Base-by-base conservation (phyloP, 2,797 vertebrate species). In the Lophius americanus region DNA sequence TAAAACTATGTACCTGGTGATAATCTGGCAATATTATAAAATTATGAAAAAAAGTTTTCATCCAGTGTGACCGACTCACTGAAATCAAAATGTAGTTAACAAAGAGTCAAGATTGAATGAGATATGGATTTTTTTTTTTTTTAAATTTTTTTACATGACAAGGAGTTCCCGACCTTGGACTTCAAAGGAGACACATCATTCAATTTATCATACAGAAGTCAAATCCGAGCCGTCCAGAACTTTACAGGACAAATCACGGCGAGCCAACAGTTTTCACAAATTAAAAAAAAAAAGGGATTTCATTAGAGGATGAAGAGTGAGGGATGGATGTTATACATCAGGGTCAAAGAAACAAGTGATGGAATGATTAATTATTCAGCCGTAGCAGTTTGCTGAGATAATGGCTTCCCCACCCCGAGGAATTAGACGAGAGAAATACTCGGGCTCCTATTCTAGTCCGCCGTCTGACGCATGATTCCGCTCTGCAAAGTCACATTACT, bases 301-400 rank as follows among this genome's bases (percentile, higher is more conserved):
- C 79, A 91, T 89, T 86, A 83, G 77, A 52, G 71, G 70, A 73
- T 44, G 57, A 72, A 61, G 79, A 79, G 66, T 7, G 50, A 64
- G 71, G 78, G 79, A 89, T 85, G 83, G 89, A 87, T 90, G 87
- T 88, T 87, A 81, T 77, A 90, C 82, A 85, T 84, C 82, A 77
- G 51, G 87, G 87, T 92, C 90, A 92, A 91, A 92, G 85, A 93
- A 89, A 86, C 86, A 87, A 78, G 60, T 91, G 90, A 93, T 92
- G 75, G 82, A 72, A 86, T 85, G 87, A 91, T 94, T 92, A 91
- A 93, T 93, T 92, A 93, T 92, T 94, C 80, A 94, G 85, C 75
- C 43, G 9, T 66, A 71, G 83, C 78, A 83, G 85, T 91, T 92
- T 91, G 88, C 87, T 60, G 78, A 92, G 86, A 90, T 88, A 91